Evolutionary conservation across 2,113 vertebrate genomes (phyloP).

Genomic region (Cyanistes caeruleus): DNA sequence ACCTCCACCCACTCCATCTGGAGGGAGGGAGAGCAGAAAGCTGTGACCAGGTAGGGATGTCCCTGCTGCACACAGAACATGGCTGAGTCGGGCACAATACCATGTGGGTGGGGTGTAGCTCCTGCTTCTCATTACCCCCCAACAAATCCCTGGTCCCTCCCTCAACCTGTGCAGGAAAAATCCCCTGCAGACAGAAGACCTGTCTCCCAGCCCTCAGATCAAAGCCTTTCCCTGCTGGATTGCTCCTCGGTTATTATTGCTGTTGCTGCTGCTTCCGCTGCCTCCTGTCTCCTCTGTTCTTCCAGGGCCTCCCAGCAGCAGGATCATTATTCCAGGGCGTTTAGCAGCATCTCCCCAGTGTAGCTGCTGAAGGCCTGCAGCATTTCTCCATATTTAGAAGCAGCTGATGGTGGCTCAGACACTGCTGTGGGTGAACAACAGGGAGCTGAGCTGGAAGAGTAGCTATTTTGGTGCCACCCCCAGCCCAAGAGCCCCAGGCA

Average conservation of each 20-base stretch:
- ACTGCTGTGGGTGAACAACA: neutral
- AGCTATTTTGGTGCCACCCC: conserved; percentile 7
- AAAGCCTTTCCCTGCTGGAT: neutral
- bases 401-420: conserved; percentile 18
- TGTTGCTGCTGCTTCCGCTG: neutral
- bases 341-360: neutral
- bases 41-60: neutral
- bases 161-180: neutral
- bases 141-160: neutral
- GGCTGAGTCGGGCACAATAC: neutral
- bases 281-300: neutral
- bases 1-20: neutral
- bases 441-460: neutral
- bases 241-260: neutral
- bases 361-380: neutral
- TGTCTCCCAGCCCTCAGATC: neutral
- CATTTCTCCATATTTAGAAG: conserved; percentile 13
- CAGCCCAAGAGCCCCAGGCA: neutral
- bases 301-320: neutral
- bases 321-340: neutral
- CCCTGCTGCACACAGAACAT: accelerated
- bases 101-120: neutral
- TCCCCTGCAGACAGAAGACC: neutral
- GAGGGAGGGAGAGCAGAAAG: neutral
- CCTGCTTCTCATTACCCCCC: neutral